Conservation (phyloP, 1,140 invertebrate genomes). For the Polyergus mexicanus region DNA sequence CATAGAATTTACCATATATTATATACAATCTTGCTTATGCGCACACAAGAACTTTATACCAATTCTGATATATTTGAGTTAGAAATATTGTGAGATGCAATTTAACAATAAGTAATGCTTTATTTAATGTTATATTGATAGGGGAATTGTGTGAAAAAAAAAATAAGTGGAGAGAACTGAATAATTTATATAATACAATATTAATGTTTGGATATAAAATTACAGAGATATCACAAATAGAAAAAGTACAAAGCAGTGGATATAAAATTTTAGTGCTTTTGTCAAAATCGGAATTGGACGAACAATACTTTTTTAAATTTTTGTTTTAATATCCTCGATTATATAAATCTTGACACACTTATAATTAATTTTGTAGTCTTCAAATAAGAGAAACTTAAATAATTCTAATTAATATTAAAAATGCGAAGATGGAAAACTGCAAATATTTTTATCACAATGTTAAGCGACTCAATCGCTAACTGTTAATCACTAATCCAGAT, state of each 20-base stretch:
- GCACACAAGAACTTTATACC: background rate
- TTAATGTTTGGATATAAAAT: background rate
- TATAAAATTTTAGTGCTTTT: background rate
- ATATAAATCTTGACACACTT: background rate
- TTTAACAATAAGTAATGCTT: background rate
- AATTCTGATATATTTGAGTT: background rate
- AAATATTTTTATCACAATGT: background rate
- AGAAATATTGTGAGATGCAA: background rate
- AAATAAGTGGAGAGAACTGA: background rate
- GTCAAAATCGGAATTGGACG: background rate
- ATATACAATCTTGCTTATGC: background rate
- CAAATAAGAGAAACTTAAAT: background rate
- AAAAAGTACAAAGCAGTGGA: background rate
- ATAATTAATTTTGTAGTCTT: background rate
- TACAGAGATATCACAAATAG: background rate
- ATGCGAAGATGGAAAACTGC: background rate
- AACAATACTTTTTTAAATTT: background rate
- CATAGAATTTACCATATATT: background rate
- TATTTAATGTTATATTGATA: background rate
- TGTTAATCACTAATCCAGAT: conserved; percentile 53
- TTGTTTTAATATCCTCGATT: background rate
- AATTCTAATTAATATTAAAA: background rate
- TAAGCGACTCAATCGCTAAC: background rate
- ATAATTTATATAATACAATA: background rate
- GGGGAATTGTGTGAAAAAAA: background rate